These are phyloP conservation scores for Brachionus asplanchnoidis DNA, from an alignment of 1,140 invertebrate species.

Conservation along the genomic window DNA sequence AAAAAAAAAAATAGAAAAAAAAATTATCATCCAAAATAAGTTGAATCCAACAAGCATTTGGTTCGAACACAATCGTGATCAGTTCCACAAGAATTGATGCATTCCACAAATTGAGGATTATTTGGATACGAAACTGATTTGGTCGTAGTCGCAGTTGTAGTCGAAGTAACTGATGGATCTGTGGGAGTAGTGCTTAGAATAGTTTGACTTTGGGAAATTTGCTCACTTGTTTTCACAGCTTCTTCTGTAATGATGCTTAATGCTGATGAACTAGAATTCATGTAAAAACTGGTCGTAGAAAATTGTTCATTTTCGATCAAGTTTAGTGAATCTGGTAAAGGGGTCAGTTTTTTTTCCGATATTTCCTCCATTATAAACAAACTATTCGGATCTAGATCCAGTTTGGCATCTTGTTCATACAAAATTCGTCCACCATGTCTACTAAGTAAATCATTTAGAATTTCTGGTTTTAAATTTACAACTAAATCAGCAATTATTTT, in stretches of 20 bases:
- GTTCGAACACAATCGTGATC: slow-evolving; percentile 31
- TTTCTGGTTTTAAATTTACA: not conserved
- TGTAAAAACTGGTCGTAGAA: not conserved
- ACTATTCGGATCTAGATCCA: not conserved
- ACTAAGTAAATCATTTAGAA: not conserved
- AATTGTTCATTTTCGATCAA: not conserved
- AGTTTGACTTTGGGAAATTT: too few species aligned
- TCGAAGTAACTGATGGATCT: not conserved
- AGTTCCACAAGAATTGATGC: slow-evolving; percentile 17
- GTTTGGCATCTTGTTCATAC: not conserved
- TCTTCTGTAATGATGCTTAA: not conserved
- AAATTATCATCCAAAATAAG: slow-evolving; percentile 13
- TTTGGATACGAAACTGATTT: slow-evolving; percentile 22
- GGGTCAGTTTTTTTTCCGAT: not conserved
- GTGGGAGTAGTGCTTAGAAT: not conserved
- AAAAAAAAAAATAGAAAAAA: not conserved
- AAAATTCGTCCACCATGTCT: not conserved
- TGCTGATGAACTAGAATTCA: not conserved
- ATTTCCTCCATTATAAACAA: not conserved
- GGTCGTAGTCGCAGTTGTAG: not conserved
- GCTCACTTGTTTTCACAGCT: not conserved
- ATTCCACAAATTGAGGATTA: slow-evolving; percentile 22
- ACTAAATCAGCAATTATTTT: not conserved
- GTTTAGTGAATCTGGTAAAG: not conserved
- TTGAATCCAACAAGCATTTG: slow-evolving; percentile 18